Evolutionary conservation across 2,113 vertebrate species (phyloP).

Genomic region (Hymenochirus boettgeri): DNA sequence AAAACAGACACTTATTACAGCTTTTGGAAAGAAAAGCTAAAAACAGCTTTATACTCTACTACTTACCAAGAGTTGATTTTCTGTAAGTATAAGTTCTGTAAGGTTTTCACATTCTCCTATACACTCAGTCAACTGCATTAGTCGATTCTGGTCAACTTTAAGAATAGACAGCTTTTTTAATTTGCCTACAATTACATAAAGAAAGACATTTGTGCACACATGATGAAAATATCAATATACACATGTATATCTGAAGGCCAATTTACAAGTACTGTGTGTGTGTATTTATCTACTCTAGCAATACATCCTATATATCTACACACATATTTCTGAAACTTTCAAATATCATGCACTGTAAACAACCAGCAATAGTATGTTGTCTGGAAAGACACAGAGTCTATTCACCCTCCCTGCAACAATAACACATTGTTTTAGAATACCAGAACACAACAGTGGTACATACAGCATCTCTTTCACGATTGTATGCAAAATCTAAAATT

Average conservation of each 20-base stretch:
- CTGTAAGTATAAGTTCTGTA: slow-evolving; percentile 91
- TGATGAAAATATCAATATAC: no score
- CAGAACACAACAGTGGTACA: neutral
- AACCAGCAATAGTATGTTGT: no score
- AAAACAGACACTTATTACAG: neutral
- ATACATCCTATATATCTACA: no score
- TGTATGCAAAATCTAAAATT: no score
- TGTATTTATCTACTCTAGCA: no score
- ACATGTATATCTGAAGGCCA: no score
- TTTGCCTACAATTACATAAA: slow-evolving; percentile 82
- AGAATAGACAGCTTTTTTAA: slow-evolving; percentile 85
- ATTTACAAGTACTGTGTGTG: no score
- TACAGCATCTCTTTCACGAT: no score
- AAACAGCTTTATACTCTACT: neutral
- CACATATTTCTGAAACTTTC: no score
- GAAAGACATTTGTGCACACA: no score
- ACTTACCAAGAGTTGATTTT: slow-evolving; percentile 89
- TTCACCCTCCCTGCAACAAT: neutral
- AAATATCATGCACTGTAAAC: no score
- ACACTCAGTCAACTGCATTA: slow-evolving; percentile 80
- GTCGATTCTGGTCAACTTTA: slow-evolving; percentile 92
- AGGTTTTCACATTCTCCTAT: slow-evolving; percentile 92
- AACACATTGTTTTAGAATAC: neutral
- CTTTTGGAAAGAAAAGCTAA: neutral
- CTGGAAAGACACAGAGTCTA: no score